A percentile compares a stretch with the other conserved stretches of the same genome.
These are phyloP conservation scores for Malacoraja senta DNA, from an alignment of 2,797 vertebrate species.

Conservation along the genomic window DNA sequence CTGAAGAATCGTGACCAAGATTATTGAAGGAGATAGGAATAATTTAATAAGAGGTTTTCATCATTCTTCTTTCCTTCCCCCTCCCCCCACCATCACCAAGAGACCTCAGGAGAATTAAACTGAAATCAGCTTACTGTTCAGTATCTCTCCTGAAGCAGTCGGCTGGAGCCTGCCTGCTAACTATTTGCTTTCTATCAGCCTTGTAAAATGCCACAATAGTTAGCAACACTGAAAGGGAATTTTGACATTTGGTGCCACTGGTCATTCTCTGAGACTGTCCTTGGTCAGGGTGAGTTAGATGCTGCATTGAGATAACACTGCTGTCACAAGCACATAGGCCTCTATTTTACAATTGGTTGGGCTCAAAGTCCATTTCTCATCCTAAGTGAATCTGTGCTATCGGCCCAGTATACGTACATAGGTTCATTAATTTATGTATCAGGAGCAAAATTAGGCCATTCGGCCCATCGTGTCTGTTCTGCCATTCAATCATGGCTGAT, in stretches of 20 bases:
- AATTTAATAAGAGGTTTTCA: not conserved
- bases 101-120: not conserved
- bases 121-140: not conserved
- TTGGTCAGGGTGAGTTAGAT: not conserved
- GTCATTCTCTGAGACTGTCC: not conserved
- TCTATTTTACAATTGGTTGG: not conserved
- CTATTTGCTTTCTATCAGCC: not conserved
- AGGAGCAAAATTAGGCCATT: too few species aligned
- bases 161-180: not conserved
- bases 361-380: not conserved
- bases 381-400: not conserved
- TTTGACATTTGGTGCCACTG: not conserved
- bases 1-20: not conserved
- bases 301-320: not conserved
- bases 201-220: not conserved
- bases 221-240: slow-evolving; percentile 22
- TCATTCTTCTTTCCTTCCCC: not conserved
- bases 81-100: too few species aligned
- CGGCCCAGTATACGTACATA: not conserved
- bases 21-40: not conserved
- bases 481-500: too few species aligned
- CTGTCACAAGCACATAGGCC: not conserved
- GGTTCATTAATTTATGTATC: too few species aligned
- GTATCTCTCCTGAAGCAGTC: not conserved
- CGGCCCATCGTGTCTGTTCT: too few species aligned